Percentiles rank a stretch among this genome's conserved stretches.
Evolutionary conservation across 2,888 invertebrate species (phyloP).

Genomic region (Epinotia ramella): DNA sequence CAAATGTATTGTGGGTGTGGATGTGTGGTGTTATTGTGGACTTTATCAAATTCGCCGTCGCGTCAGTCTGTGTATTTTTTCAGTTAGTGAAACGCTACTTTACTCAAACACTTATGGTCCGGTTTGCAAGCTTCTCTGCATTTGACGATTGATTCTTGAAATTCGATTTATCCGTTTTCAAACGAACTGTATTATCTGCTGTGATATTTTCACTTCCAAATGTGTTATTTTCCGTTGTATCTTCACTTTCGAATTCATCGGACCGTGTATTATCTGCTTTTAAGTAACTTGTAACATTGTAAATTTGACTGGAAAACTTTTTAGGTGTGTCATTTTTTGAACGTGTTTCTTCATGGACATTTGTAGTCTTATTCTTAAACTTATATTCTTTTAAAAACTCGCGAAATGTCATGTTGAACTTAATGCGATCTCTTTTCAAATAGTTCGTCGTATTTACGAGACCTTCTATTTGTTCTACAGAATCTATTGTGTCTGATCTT

Average conservation of each 20-base stretch:
- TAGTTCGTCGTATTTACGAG: not conserved
- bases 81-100: not conserved
- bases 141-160: not conserved
- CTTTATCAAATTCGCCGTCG: not conserved
- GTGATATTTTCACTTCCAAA: too few relatives aligned
- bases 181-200: not conserved
- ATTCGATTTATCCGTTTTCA: not conserved
- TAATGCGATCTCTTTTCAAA: conserved; percentile 1
- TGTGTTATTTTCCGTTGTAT: not conserved
- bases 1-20: too few relatives aligned
- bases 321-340: not conserved
- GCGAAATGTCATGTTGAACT: not conserved
- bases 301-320: not conserved
- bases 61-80: not conserved
- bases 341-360: not conserved
- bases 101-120: not conserved
- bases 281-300: not conserved
- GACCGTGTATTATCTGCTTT: not conserved
- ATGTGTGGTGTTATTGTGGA: too few relatives aligned
- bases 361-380: not conserved
- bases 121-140: not conserved
- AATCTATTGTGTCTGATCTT: not conserved
- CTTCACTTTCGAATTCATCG: not conserved
- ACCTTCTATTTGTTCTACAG: not conserved
- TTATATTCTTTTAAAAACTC: conserved; percentile 6